phyloP scores from a whole-genome alignment of 2,888 invertebrate genomes.

The Nasonovia ribisnigri region DNA sequence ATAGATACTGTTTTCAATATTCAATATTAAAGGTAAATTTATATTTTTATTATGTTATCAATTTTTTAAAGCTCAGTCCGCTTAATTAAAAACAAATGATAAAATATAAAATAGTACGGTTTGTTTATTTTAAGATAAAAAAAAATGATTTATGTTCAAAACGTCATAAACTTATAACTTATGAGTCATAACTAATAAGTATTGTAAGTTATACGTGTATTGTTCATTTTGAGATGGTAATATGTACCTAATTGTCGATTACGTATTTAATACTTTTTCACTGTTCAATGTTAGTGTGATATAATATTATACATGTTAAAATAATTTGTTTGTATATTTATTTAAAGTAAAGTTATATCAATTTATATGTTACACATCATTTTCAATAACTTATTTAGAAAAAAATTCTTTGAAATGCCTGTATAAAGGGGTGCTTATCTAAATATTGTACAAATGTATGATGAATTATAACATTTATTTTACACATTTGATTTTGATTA shows the following conservation, averaged over 20 bases:
- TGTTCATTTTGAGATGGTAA: not conserved
- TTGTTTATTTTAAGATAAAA: not conserved
- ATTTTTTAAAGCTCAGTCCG: not conserved
- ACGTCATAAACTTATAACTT: not conserved
- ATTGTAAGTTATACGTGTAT: not conserved
- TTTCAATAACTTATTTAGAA: not conserved
- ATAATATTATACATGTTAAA: not conserved
- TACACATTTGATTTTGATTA: slow-evolving; percentile 8
- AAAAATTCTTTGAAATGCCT: not conserved
- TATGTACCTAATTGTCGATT: not conserved
- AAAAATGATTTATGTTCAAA: not conserved
- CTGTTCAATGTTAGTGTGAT: slow-evolving; percentile 25
- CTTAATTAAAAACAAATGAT: not conserved
- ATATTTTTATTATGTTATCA: slow-evolving; percentile 40
- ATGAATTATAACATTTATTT: slow-evolving; percentile 1
- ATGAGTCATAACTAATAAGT: not conserved
- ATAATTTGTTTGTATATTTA: slow-evolving; percentile 47
- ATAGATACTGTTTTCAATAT: not conserved
- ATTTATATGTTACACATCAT: not conserved
- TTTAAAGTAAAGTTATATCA: slow-evolving; percentile 38
- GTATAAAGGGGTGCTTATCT: not conserved
- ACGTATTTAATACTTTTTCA: not conserved
- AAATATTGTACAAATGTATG: not conserved
- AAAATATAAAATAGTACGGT: not conserved
- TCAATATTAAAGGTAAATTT: slow-evolving; percentile 6